Evolutionary conservation across 2,113 vertebrate genomes (phyloP).

Genomic region (Poicephalus meyeri): DNA sequence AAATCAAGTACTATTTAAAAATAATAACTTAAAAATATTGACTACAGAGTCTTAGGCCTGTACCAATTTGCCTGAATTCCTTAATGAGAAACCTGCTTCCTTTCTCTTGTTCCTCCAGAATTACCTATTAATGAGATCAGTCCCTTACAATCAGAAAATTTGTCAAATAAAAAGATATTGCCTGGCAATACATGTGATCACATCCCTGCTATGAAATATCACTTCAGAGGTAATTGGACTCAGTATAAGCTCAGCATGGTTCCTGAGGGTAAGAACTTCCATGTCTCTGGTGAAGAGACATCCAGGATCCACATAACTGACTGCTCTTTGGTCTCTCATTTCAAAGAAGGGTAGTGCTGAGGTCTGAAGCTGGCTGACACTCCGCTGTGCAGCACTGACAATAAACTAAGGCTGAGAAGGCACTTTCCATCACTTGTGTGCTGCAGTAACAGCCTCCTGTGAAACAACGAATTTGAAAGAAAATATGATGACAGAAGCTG

Average conservation of each 20-base stretch:
- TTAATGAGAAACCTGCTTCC: background rate
- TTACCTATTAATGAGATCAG: background rate
- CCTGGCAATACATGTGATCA: background rate
- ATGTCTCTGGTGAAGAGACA: background rate
- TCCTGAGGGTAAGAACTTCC: background rate
- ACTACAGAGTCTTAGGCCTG: background rate
- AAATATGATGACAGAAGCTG: background rate
- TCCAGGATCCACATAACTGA: rapidly evolving
- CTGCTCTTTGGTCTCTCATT: background rate
- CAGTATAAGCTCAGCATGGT: background rate
- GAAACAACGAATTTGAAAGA: background rate
- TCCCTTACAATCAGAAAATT: background rate
- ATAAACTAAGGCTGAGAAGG: background rate
- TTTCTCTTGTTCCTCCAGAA: background rate
- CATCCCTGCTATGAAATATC: background rate
- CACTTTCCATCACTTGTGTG: background rate
- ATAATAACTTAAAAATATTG: background rate
- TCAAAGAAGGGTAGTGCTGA: background rate
- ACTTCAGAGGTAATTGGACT: background rate
- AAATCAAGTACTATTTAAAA: background rate
- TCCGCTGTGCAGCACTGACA: background rate
- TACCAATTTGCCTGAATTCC: background rate
- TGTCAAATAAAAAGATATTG: background rate
- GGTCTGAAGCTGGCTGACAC: background rate
- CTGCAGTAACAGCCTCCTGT: background rate